Evolutionary conservation across 2,888 invertebrate species (phyloP).

Genomic region (Hydropsyche betteni): DNA sequence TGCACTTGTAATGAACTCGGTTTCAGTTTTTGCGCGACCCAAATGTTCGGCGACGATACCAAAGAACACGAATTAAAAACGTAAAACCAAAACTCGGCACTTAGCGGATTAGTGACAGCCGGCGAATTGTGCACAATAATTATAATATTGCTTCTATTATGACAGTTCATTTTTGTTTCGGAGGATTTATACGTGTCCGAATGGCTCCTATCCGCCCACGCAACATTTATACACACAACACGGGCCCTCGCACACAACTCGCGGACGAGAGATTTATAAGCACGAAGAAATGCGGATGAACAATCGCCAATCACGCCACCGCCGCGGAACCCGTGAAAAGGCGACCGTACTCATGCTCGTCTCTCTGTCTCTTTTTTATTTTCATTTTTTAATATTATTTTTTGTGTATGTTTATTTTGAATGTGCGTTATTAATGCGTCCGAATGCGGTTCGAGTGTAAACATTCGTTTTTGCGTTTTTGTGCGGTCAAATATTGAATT

Average conservation of each 20-base stretch:
- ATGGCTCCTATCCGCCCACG: conserved; percentile 44
- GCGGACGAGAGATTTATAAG: conserved; percentile 32
- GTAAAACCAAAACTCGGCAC: conserved; percentile 31
- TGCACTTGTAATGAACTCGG: conserved; percentile 15
- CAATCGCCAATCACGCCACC: conserved; percentile 41
- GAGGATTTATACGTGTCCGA: conserved; percentile 46
- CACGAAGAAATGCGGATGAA: conserved; percentile 34
- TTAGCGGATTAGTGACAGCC: conserved; percentile 49
- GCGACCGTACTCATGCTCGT: conserved; percentile 10
- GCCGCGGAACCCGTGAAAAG: conserved; percentile 12
- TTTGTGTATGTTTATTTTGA: too few relatives aligned
- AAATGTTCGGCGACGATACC: conserved; percentile 27
- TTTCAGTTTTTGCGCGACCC: background rate
- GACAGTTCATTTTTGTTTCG: conserved; percentile 51
- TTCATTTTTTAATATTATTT: too few relatives aligned
- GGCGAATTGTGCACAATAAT: conserved; percentile 42
- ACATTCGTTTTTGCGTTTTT: too few relatives aligned
- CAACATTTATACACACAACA: conserved; percentile 9
- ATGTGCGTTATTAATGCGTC: too few relatives aligned
- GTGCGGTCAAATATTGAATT: too few relatives aligned
- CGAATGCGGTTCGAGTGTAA: background rate
- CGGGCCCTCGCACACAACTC: background rate
- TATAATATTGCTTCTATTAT: conserved; percentile 44
- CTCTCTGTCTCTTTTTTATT: background rate
- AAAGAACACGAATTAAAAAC: conserved; percentile 1